Evolutionary conservation across 1,140 invertebrate species (phyloP).

Genomic region (Aphelinus certus): DNA sequence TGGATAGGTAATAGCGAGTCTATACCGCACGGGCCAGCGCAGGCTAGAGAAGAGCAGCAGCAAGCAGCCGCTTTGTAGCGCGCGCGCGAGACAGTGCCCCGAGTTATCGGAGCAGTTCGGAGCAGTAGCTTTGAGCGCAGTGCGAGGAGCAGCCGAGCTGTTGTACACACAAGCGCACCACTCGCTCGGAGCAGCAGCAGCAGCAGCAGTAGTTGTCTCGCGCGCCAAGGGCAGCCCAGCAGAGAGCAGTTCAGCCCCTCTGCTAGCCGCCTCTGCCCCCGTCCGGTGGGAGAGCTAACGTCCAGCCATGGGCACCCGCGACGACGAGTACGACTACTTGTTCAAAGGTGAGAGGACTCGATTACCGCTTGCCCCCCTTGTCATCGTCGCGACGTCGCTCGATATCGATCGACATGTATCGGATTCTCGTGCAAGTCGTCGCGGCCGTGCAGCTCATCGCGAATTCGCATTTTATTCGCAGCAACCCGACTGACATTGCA

Average conservation of each 20-base stretch:
- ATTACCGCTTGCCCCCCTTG: slow-evolving; percentile 5
- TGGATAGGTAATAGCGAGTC: too few relatives aligned
- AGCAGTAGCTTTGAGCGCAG: background rate
- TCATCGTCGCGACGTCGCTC: slow-evolving; percentile 1
- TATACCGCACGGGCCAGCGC: background rate
- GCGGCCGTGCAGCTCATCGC: too few relatives aligned
- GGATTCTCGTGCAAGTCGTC: too few relatives aligned
- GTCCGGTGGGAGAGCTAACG: too few relatives aligned
- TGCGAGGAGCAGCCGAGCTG: slow-evolving; percentile 38
- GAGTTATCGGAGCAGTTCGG: background rate
- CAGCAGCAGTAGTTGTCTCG: background rate
- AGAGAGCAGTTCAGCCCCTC: too few relatives aligned
- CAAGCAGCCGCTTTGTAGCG: background rate
- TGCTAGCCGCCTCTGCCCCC: too few relatives aligned
- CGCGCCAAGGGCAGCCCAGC: background rate
- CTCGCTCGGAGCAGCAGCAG: too few relatives aligned
- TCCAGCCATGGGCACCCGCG: slow-evolving; percentile 86
- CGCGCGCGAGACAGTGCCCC: background rate
- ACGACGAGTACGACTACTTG: slow-evolving; percentile 99
- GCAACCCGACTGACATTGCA: too few relatives aligned
- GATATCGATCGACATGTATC: background rate
- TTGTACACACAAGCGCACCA: slow-evolving; percentile 28
- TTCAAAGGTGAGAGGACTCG: slow-evolving; percentile 90
- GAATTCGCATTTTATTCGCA: too few relatives aligned
- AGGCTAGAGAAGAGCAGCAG: background rate